Evolutionary conservation across 2,888 invertebrate species (phyloP), one percentile per base, ranked within the genome.

Genomic region (Andrena trimmerana): DNA sequence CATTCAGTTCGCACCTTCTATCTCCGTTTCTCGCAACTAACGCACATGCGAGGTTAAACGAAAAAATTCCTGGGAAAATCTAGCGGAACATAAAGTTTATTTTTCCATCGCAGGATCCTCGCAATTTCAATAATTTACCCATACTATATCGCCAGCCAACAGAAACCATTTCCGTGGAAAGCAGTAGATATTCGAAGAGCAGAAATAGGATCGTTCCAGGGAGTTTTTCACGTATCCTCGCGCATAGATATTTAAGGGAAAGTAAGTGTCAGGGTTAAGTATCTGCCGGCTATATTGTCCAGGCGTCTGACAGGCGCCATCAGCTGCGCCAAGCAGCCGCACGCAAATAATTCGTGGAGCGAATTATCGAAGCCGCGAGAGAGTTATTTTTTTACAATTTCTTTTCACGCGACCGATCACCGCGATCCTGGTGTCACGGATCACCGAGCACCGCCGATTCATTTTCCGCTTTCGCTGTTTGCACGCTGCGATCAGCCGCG

Each of bases 301-400:
- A 8, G 20, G 16, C 27, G 29, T 59, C 60, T 0, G 31, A 31
- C 8, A 16, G 13, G 31, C 31, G n/a, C n/a, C n/a, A 16, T n/a
- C 60, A 31, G 24, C 36, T 7, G 20, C 27, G n/a, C 16, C 10
- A 16, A 2, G 36, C 42, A 16, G 65, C 33, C 16, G 2, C 48
- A 36, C 13, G 52, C 2, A 20, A 52, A 69, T 48, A 69, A 70
- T 79, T 79, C 76, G 76, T 60, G 31, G 70, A 79, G 7, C 76
- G 79, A 79, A 70, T 79, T 75, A 48, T 50, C 67, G 16, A 68
- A 42, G 33, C 7, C 31, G 54, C 5, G 42, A 33, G 29, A 48
- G 29, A 20, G 29, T 60, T 60, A 60, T 48, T 60, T 60, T 62
- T 71, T 70, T 31, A 50, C 60, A 0, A 24, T 71, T 71, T 62